A percentile compares a stretch with the other conserved stretches of the same genome.
Conservation (phyloP, 2,888 invertebrate species). For the Cremastobaeus sp. region DNA sequence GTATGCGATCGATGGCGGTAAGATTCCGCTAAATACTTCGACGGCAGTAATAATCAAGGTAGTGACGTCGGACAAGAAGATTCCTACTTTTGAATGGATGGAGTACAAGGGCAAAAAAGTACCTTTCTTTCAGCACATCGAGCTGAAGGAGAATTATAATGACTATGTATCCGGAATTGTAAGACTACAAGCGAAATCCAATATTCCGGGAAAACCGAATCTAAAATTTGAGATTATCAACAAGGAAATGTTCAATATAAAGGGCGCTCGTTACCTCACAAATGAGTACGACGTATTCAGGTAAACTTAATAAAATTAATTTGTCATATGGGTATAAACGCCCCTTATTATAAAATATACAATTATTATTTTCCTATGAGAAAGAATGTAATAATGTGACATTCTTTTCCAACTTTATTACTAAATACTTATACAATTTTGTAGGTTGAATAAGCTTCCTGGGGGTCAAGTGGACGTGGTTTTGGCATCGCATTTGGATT, state of each 20-base stretch:
- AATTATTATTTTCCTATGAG: no score
- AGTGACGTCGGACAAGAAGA: conserved; percentile 92
- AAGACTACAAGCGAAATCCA: conserved; percentile 86
- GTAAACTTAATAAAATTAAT: no score
- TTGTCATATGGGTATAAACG: no score
- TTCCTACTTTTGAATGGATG: conserved; percentile 85
- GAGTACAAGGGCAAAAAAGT: conserved; percentile 68
- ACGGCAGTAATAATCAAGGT: conserved; percentile 91
- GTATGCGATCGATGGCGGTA: conserved; percentile 88
- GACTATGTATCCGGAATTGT: conserved; percentile 86
- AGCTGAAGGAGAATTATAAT: conserved; percentile 86
- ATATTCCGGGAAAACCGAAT: conserved; percentile 84
- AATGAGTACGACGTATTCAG: conserved; percentile 42
- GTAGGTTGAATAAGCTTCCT: conserved; percentile 80
- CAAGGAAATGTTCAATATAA: conserved; percentile 77
- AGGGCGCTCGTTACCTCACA: background rate
- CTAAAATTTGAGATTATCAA: conserved; percentile 89
- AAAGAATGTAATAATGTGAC: no score
- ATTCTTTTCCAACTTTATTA: background rate
- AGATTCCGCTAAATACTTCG: conserved; percentile 82
- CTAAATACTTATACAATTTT: conserved; percentile 7
- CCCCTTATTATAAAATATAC: no score
- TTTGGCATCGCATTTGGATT: conserved; percentile 88
- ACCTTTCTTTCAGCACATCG: conserved; percentile 80
- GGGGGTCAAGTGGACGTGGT: conserved; percentile 86